Percentiles rank a stretch among this genome's conserved stretches.
These are phyloP conservation scores for Gallinago nigripennis DNA, from an alignment of 2,797 vertebrate genomes.

Conservation along the genomic window DNA sequence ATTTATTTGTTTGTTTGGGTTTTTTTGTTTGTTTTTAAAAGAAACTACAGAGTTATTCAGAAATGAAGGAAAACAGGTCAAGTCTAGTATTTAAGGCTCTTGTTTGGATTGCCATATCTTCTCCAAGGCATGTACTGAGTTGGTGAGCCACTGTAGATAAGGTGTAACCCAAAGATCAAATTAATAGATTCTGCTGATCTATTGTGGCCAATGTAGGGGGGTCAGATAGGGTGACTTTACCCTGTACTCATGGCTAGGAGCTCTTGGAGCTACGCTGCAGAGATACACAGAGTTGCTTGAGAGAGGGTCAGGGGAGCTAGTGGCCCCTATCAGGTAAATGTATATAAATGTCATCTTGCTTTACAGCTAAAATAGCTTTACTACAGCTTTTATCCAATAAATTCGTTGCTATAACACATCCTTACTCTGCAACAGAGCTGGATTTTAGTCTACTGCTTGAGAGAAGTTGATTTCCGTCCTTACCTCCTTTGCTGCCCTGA, in stretches of 20 bases:
- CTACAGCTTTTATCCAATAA: neutral
- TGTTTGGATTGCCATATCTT: neutral
- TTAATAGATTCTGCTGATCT: neutral
- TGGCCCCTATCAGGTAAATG: accelerated
- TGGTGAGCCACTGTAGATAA: neutral
- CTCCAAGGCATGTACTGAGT: neutral
- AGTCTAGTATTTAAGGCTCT: neutral
- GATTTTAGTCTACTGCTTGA: neutral
- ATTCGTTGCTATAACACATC: neutral
- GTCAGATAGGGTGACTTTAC: neutral
- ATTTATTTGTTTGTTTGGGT: neutral
- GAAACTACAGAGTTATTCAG: neutral
- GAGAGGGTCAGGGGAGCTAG: neutral
- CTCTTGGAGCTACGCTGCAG: neutral
- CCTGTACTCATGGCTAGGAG: neutral
- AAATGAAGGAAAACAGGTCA: neutral
- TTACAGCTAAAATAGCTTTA: neutral
- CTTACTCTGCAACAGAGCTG: neutral
- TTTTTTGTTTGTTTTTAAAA: neutral
- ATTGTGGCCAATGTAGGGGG: neutral
- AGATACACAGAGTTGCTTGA: neutral
- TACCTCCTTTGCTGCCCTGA: accelerated
- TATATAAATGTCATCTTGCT: neutral
- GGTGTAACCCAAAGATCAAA: neutral
- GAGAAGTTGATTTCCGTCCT: neutral